These are phyloP conservation scores for Suncus etruscus DNA, from an alignment of 2,113 vertebrate genomes.

Conservation along the genomic window DNA sequence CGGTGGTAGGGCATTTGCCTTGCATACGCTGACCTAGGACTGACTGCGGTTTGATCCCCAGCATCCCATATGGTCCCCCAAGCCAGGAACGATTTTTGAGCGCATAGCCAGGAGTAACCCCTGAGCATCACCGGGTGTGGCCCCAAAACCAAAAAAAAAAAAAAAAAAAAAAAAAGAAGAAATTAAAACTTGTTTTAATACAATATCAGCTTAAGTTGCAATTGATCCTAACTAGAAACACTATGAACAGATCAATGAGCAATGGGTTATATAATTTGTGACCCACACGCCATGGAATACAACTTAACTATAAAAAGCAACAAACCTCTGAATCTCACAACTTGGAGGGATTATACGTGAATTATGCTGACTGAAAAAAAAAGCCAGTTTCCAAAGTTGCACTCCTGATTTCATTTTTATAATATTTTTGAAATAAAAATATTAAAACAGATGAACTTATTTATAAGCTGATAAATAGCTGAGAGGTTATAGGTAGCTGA, in stretches of 20 bases:
- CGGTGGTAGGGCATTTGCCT: too few relatives aligned
- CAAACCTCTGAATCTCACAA: neutral
- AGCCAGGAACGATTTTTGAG: too few relatives aligned
- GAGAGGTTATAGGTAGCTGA: neutral
- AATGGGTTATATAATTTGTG: neutral
- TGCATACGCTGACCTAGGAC: too few relatives aligned
- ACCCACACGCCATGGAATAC: neutral
- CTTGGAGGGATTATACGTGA: neutral
- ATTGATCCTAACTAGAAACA: neutral
- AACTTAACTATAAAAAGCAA: neutral
- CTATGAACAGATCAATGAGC: neutral
- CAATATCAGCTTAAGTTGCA: neutral
- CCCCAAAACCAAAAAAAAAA: too few relatives aligned
- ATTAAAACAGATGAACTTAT: neutral
- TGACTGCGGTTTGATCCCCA: too few relatives aligned
- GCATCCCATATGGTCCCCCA: too few relatives aligned
- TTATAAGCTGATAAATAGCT: neutral
- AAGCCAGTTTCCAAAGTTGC: neutral
- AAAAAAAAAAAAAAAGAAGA: neutral
- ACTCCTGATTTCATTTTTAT: neutral
- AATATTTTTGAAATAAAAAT: neutral
- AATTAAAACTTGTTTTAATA: constrained; percentile 14
- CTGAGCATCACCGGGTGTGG: too few relatives aligned
- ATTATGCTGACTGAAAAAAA: neutral
- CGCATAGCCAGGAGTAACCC: too few relatives aligned